A percentile compares a stretch with the other conserved stretches of the same genome.
Evolutionary conservation across 2,797 vertebrate species (phyloP).

Genomic region (Cetoscarus ocellatus): DNA sequence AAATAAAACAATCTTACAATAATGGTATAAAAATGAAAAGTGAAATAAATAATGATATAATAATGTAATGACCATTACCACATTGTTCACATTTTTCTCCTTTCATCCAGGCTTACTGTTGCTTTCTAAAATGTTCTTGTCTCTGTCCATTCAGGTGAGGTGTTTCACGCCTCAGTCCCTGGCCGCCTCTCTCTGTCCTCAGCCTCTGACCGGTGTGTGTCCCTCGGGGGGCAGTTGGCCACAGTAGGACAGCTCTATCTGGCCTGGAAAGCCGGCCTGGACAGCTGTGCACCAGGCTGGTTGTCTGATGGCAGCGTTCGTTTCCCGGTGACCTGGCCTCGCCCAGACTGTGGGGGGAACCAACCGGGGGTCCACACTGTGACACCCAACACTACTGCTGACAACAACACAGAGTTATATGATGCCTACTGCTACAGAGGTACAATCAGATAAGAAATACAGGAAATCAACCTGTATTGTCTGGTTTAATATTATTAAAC

Average conservation of each 20-base stretch:
- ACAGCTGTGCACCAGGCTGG: conserved; percentile 95
- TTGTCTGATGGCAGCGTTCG: conserved; percentile 93
- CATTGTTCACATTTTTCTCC: too few species aligned
- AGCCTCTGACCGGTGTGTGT: conserved; percentile 87
- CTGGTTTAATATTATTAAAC: too few species aligned
- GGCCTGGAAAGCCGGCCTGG: conserved; percentile 91
- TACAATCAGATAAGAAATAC: conserved; percentile 46
- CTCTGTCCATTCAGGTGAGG: conserved; percentile 74
- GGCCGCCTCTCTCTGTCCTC: conserved; percentile 86
- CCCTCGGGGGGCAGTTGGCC: conserved; percentile 87
- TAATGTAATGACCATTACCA: too few species aligned
- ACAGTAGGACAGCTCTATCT: conserved; percentile 93
- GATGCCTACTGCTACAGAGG: conserved; percentile 95
- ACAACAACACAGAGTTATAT: conserved; percentile 79
- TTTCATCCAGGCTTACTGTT: too few species aligned
- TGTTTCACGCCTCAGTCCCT: conserved; percentile 82
- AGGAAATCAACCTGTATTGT: too few species aligned
- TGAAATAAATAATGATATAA: too few species aligned
- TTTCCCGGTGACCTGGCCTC: conserved; percentile 87
- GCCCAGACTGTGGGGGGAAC: conserved; percentile 88
- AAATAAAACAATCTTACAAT: too few species aligned
- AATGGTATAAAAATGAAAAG: too few species aligned
- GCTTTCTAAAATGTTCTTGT: too few species aligned
- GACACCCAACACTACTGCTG: conserved; percentile 85
- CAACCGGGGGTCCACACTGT: conserved; percentile 87